Base-by-base conservation (phyloP, 2,888 invertebrate species). In the Diadegma fenestrale region DNA sequence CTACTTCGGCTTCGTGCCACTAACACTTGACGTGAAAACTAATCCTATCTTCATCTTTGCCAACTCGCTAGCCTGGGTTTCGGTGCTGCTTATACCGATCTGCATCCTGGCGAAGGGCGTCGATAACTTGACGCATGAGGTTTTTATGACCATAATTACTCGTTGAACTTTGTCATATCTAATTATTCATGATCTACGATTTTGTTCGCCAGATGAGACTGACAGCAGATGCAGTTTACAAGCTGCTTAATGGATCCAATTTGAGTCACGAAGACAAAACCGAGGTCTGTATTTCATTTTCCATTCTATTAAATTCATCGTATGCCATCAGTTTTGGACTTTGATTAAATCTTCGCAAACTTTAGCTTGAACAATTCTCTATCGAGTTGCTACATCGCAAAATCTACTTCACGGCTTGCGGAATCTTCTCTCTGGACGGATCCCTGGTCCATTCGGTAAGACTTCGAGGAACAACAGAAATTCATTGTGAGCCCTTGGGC, bases 321-420 rank as follows among this genome's bases (percentile, higher is more conserved):
- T 48, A 48, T 43, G 1, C 19, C 1, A 14, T 19, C 0, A 48
- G 58, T 22, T 43, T 8, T 17, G 5, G 2, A 22, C 14, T 41
- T 12, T 17, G 1, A 37, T 8, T 61, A 19, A 69, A 37, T 43
- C n/a, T 19, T 12, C 12, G 5, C 22, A 14, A 14, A 77, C 58
- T 76, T 26, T 41, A 87, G 85, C 71, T 87, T 3, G 64, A 78
- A 45, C 63, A 69, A 54, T 87, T 87, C 48, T 71, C 63, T n/a
- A 48, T 85, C 14, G 80, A 75, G 43, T 33, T 85, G 63, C 51
- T 84, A 63, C 82, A 83, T 43, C 77, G 75, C 14, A 68, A 80
- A 45, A 68, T 82, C 30, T n/a, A 73, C n/a, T 85, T 87, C 54
- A 80, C 73, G 2, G 84, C 85, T 1, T 78, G 48, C 63, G 73